Evolutionary conservation across 2,888 invertebrate species (phyloP), one percentile per base, ranked within the genome.

Genomic region (Drosophila paucipuncta): DNA sequence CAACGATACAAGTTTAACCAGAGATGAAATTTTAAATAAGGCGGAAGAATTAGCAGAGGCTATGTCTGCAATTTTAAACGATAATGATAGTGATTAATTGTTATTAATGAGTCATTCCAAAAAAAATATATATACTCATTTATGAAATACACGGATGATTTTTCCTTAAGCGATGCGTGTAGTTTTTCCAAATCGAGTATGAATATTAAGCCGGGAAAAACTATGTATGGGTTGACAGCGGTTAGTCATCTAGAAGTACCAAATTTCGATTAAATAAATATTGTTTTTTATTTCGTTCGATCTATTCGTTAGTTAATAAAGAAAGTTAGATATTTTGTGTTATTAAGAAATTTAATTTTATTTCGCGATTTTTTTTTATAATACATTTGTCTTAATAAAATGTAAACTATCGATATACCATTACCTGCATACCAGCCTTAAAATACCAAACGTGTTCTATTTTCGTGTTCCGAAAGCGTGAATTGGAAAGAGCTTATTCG

Each of bases 1-100:
- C 16, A 75, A 65, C 18, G 73, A 89, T 37, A 76, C 82, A 2
- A 68, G 63, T n/a, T 68, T 85, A 39, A 72, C 70, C 0, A 73
- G 85, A 41, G 89, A 89, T n/a, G 78, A 89, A 75, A 70, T 85
- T 33, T 69, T 85, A 22, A 73, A 89, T 53, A 78, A 76, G 60
- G 85, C 85, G 0, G 85, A 85, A 55, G 78, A 85, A 47, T 62
- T 85, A 6, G 85, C 85, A 0, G 73, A 80, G 25, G 80, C 76
- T 37, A 84, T 85, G 73, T 72, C 89, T 9, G 66, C 82, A n/a
- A 85, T 85, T 60, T 72, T 85, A 50, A 89, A 89, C 62, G 85
- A 85, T 59, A 77, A 74, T 64, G 85, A 85, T 49, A 89, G 85
- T 65, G 85, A 85, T 67, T 85, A 82, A 57, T 31, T 66, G 28